Conservation (phyloP, 2,113 vertebrate genomes). For the Oreochromis tanganicae region DNA sequence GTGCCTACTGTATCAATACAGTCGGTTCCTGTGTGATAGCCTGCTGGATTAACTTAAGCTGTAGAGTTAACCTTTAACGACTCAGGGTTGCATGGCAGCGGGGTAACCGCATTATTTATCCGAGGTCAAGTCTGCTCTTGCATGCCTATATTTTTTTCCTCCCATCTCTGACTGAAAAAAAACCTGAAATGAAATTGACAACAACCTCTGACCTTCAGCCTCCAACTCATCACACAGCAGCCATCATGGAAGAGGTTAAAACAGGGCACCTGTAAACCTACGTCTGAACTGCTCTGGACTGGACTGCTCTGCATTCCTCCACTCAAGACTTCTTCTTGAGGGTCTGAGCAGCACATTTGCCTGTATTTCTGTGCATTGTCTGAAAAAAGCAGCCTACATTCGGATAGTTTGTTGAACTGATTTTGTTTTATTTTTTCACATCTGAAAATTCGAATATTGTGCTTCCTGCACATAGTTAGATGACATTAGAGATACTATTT, state of each 20-base stretch:
- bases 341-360: not conserved
- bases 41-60: not conserved
- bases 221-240: constrained; percentile 14
- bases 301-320: constrained; percentile 23
- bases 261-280: constrained; percentile 11
- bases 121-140: not conserved
- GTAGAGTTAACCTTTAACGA: not conserved
- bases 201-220: constrained; percentile 27
- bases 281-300: not conserved
- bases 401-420: not conserved
- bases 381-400: not conserved
- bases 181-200: not conserved
- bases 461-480: not conserved
- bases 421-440: not conserved
- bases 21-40: not conserved
- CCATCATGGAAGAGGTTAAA: not conserved
- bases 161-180: not conserved
- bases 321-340: not conserved
- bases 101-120: not conserved
- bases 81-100: not conserved
- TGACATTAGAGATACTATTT: not conserved
- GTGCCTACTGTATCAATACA: not conserved
- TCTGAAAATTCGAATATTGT: not conserved
- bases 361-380: not conserved
- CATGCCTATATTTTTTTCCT: not conserved